Evolutionary conservation across 2,888 invertebrate genomes (phyloP), one percentile per base, ranked within the genome.

Genomic region (Machimus atricapillus): DNA sequence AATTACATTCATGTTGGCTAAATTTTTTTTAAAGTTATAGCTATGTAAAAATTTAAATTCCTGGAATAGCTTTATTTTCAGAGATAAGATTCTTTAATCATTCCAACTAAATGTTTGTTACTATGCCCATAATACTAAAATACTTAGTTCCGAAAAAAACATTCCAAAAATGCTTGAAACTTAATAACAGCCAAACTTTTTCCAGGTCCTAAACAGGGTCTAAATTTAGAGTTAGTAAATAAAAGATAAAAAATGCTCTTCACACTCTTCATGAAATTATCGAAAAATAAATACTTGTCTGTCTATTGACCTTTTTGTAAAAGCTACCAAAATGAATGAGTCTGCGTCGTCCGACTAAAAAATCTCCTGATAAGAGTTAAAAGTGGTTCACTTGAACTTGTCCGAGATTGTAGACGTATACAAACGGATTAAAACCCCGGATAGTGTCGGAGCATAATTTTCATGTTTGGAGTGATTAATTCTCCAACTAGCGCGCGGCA

Each of bases 351-450:
- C 58, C 2, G 9, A 56, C 3, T 56, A 31, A 31, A 2, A 1
- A 1, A n/a, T 77, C 37, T n/a, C 16, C 77, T 78, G 78, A 78
- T 78, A 78, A 78, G 37, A 12, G 6, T 78, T 40, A 43, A 78
- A 78, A 78, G 66, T 46, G 6, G 27, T 78, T 19, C 19, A 78
- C 78, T 78, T 78, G 78, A 78, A 78, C 78, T 78, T 78, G 78
- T 12, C 43, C 43, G 19, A 37, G 46, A 78, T 78, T 43, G 77
- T 40, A 6, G 19, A 76, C 34, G 37, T 14, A 9, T 14, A 76
- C 34, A 34, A 76, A 31, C 14, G 34, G n/a, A 4, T 16, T 76
- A 37, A 76, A 78, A 43, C n/a, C 7, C 19, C 43, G n/a, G 78
- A 78, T 78, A 77, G 37, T 58, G 58, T 23, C 9, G 58, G 19